Conservation (phyloP, 2,797 vertebrate species). For the Bovichtus diacanthus region DNA sequence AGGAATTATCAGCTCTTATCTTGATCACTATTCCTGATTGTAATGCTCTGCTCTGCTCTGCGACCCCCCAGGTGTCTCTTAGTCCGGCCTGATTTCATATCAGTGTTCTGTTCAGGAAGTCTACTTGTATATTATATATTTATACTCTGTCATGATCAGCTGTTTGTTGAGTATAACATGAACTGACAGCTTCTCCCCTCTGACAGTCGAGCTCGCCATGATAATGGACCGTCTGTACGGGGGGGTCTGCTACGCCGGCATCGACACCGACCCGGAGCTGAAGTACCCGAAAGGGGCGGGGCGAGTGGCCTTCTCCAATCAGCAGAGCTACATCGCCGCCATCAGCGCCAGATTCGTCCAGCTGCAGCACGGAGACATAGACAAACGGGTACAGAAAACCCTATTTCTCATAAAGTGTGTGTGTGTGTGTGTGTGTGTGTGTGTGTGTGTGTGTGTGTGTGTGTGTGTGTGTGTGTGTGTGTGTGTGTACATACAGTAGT, state of each 20-base stretch:
- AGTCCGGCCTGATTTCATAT: too few relatives aligned
- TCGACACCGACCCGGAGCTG: conserved; percentile 97
- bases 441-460: conserved; percentile 18
- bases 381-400: conserved; percentile 89
- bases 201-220: conserved; percentile 96
- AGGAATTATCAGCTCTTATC: too few relatives aligned
- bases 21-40: too few relatives aligned
- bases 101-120: neutral
- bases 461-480: conserved; percentile 18
- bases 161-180: too few relatives aligned
- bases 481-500: too few relatives aligned
- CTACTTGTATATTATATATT: too few relatives aligned
- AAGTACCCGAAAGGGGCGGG: conserved; percentile 99
- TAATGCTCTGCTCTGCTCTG: too few relatives aligned
- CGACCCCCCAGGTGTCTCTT: too few relatives aligned
- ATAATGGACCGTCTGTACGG: conserved; percentile 99
- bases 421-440: conserved; percentile 14
- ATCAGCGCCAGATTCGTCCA: conserved; percentile 98
- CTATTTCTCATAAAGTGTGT: neutral
- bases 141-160: too few relatives aligned
- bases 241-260: conserved; percentile 97
- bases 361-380: conserved; percentile 98
- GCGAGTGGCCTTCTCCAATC: conserved; percentile 98
- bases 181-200: conserved; percentile 13
- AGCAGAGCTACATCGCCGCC: conserved; percentile 99